Evolutionary conservation across 2,797 vertebrate species (phyloP).

Genomic region (Ciconia nigra): DNA sequence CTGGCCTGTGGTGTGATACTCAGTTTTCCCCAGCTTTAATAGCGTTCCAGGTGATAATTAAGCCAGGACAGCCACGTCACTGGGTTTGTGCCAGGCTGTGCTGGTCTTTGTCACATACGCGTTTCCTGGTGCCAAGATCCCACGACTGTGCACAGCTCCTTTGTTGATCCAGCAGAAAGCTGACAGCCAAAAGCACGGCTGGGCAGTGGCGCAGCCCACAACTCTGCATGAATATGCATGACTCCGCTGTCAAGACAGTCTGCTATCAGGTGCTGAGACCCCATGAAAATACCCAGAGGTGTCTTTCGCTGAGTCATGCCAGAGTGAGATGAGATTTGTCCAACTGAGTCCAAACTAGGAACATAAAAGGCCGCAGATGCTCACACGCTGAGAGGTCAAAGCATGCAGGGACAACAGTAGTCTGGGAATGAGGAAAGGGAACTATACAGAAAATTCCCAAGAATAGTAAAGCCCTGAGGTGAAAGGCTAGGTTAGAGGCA

Average conservation of each 20-base stretch:
- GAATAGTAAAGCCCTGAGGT: conserved; percentile 33
- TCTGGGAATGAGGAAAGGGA: conserved; percentile 50
- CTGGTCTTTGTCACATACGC: conserved; percentile 44
- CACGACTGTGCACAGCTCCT: not conserved
- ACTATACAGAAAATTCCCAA: conserved; percentile 45
- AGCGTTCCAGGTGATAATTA: not conserved
- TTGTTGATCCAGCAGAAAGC: not conserved
- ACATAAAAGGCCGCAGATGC: not conserved
- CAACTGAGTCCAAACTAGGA: not conserved
- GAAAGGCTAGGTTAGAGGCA: conserved; percentile 9
- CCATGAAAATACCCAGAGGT: not conserved
- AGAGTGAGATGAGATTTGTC: not conserved
- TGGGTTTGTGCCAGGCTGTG: not conserved
- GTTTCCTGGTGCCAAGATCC: not conserved
- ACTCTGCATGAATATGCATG: not conserved
- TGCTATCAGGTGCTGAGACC: not conserved
- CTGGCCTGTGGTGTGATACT: not conserved
- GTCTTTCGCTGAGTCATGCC: not conserved
- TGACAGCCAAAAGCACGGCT: not conserved
- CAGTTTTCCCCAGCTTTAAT: not conserved
- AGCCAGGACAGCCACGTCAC: rapidly evolving
- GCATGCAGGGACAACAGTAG: not conserved
- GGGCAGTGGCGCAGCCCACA: not conserved
- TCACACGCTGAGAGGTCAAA: not conserved
- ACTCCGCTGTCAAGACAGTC: not conserved